A percentile compares a stretch with the other conserved stretches of the same genome.
Evolutionary conservation across 2,113 vertebrate species (phyloP).

Genomic region (Bufo gargarizans): DNA sequence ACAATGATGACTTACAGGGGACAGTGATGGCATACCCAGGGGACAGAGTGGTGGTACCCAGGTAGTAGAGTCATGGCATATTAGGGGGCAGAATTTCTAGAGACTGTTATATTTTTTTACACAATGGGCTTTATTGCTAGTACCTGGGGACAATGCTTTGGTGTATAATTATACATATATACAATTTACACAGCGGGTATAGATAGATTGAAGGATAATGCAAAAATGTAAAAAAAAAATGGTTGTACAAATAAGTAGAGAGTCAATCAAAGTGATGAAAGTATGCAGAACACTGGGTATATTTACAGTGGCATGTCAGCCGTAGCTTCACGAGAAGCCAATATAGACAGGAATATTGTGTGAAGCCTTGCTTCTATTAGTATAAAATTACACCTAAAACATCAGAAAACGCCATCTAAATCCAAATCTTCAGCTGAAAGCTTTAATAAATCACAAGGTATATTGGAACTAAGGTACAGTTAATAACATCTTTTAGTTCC

Average conservation of each 20-base stretch:
- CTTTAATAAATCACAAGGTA: conserved; percentile 48
- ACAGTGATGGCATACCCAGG: too few species aligned
- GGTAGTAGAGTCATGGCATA: too few species aligned
- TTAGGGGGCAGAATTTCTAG: too few species aligned
- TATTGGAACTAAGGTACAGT: conserved; percentile 1
- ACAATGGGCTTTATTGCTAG: not conserved
- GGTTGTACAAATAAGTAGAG: conserved; percentile 22
- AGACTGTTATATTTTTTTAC: not conserved
- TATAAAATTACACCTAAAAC: conserved; percentile 14
- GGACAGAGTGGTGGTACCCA: too few species aligned
- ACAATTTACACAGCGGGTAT: not conserved
- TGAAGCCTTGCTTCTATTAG: conserved; percentile 49
- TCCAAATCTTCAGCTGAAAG: conserved; percentile 50
- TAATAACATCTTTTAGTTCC: conserved; percentile 35
- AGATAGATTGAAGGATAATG: conserved; percentile 5
- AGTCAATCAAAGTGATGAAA: conserved; percentile 15
- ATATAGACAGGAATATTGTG: conserved; percentile 27
- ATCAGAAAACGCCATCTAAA: conserved; percentile 32
- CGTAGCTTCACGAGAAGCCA: not conserved
- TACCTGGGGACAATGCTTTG: not conserved
- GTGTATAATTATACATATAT: not conserved
- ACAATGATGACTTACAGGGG: too few species aligned
- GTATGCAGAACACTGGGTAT: conserved; percentile 15
- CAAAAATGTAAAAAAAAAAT: not conserved
- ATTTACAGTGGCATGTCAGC: conserved; percentile 39